Evolutionary conservation across 1,140 invertebrate genomes (phyloP), one percentile per base, ranked within the genome.

Genomic region (Pachypeltis micranthus): DNA sequence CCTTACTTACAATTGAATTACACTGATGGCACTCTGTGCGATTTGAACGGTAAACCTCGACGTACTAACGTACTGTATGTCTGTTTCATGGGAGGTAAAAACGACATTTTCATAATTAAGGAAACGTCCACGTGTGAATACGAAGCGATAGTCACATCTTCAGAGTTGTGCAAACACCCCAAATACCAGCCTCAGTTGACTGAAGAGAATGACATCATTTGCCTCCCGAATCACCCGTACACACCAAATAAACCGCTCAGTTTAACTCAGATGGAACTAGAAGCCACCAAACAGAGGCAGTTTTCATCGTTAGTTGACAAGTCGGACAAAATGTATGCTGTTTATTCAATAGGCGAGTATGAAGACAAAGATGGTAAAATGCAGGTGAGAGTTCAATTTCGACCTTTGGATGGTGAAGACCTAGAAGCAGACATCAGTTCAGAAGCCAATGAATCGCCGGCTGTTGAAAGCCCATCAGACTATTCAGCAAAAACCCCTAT

Each of bases 51-150:
- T n/a, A 82, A 86, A 68, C 89, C 90, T 10, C 79, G 96, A 27
- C 76, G 82, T 1, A 91, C 90, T 1, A 84, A 82, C 70, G 83
- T 95, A 2, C 74, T 86, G 1, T 95, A 93, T 72, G 87, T 93
- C 0, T 95, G 91, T 73, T 91, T 88, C 70, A 80, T 79, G 24
- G 83, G 86, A 69, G 85, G 86, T n/a, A 90, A 90, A 68, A 90
- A 95, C 69, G 93, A 96, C 70, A 84, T 98, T 14, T 93, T 90
- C 72, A 91, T 91, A 0, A 79, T 98, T 29, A 94, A 96, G 72
- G 95, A 98, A 77, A 88, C 84, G 0, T 88, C 90, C 0, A 93
- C 88, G 0, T 98, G 96, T 72, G 89, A 93, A 76, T 98, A 98
- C 75, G 91, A 95, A 76, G 84, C 90, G 10, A 82, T 94, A 26